These are phyloP conservation scores for Cheilosia variabilis DNA, from an alignment of 2,888 invertebrate genomes.

Conservation along the genomic window DNA sequence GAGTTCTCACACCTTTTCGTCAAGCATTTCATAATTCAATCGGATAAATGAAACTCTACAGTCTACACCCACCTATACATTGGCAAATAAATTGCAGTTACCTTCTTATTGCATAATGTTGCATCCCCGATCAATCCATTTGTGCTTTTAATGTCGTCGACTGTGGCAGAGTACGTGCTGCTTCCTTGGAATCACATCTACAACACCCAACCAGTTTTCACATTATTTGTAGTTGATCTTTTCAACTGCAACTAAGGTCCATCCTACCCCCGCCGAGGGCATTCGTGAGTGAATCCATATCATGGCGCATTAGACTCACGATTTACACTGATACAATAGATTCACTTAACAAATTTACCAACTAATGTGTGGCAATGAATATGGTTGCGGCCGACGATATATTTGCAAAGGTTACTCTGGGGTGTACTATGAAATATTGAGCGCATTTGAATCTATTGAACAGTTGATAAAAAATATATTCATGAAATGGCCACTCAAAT, in stretches of 20 bases:
- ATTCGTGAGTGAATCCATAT: constrained; percentile 64
- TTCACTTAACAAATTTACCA: constrained; percentile 58
- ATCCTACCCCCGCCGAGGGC: constrained; percentile 44
- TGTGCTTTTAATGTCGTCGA: constrained; percentile 49
- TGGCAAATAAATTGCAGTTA: constrained; percentile 42
- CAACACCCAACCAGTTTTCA: constrained; percentile 60
- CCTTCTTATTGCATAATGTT: constrained; percentile 51
- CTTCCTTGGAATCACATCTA: constrained; percentile 19
- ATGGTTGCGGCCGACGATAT: too few relatives aligned
- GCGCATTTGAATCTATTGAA: too few relatives aligned
- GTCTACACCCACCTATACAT: constrained; percentile 20
- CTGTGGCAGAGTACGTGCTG: constrained; percentile 15
- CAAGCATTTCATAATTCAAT: constrained; percentile 4
- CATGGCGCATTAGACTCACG: constrained; percentile 30
- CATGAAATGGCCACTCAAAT: too few relatives aligned
- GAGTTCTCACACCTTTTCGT: neutral
- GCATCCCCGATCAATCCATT: constrained; percentile 56
- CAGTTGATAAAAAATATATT: too few relatives aligned
- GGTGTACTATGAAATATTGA: too few relatives aligned
- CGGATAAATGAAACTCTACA: neutral
- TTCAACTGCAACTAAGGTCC: constrained; percentile 45
- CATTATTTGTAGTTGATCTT: constrained; percentile 40
- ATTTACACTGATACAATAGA: neutral
- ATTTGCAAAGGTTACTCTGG: too few relatives aligned
- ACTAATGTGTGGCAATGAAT: constrained; percentile 5